These are phyloP conservation scores for Elymnias hypermnestra DNA, from an alignment of 1,140 invertebrate genomes.

Conservation along the genomic window DNA sequence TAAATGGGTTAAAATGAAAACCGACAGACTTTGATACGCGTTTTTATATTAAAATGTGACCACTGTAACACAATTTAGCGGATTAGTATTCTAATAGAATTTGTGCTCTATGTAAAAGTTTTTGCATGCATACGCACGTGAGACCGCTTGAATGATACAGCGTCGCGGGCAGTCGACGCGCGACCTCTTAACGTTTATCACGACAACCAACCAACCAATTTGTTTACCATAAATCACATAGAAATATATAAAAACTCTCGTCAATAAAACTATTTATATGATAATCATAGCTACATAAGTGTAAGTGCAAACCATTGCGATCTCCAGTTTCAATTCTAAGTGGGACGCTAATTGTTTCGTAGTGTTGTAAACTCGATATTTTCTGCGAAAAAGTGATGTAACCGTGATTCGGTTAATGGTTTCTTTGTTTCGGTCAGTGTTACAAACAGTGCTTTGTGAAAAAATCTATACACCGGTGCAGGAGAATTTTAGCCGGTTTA, in stretches of 20 bases:
- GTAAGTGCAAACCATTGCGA: conserved; percentile 3
- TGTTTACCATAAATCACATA: conserved; percentile 18
- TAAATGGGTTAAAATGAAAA: too few species aligned
- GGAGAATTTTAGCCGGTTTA: not conserved
- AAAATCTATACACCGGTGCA: conserved; percentile 25
- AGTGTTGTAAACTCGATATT: conserved; percentile 29
- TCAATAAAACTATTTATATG: not conserved
- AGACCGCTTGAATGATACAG: conserved; percentile 52
- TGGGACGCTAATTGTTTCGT: conserved; percentile 12
- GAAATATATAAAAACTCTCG: not conserved
- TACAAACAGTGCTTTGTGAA: conserved; percentile 42
- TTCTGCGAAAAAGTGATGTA: conserved; percentile 56
- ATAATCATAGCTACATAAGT: not conserved
- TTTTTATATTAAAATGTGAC: conserved; percentile 4
- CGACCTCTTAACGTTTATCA: conserved; percentile 60
- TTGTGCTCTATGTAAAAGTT: conserved; percentile 47
- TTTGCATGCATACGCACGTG: conserved; percentile 54
- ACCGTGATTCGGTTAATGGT: conserved; percentile 36
- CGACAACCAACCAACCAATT: conserved; percentile 31
- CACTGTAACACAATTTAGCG: conserved; percentile 2
- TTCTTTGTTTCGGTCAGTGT: conserved; percentile 38
- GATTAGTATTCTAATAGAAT: conserved; percentile 12
- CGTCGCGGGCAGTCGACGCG: conserved; percentile 44
- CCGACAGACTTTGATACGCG: not conserved
- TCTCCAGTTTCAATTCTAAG: conserved; percentile 23